Evolutionary conservation across 2,888 invertebrate species (phyloP), one percentile per base, ranked within the genome.

Genomic region (Clepsis dumicolana): DNA sequence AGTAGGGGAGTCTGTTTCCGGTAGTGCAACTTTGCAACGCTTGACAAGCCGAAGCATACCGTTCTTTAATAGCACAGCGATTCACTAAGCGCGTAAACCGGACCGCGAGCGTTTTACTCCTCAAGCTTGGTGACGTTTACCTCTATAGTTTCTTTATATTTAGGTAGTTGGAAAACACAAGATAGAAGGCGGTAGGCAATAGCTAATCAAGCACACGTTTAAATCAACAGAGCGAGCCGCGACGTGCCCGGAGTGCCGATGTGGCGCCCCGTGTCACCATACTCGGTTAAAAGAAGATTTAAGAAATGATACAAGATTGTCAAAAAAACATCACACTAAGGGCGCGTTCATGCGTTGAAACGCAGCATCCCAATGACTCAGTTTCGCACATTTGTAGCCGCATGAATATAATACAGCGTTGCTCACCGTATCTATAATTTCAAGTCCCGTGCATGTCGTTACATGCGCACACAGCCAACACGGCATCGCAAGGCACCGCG

Each of bases 201-300:
- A 74, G 70, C 75, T 78, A 77, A 72, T 77, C 75, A 77, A 74
- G 76, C 74, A 78, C 71, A 74, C 74, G 75, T 77, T 77, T 77
- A 79, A 75, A 79, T 75, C 74, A 75, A 62, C 70, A 61, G 65
- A 35, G 54, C 64, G 29, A n/a, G 50, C 54, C 59, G 54, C 57
- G 48, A 61, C 70, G 65, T 70, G 65, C 54, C 24, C 24, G 16
- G 68, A 18, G 29, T 68, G 25, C 57, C 25, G 18, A 67, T 41
- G 27, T 21, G 16, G 56, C 1, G 65, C 24, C 50, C 48, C 4
- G 56, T 67, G 2, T 41, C 62, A 67, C 65, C 56, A 67, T 14
- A 5, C 1, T 0, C 21, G 16, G 48, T 4, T 50, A 21, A 52
- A 59, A 10, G 8, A 16, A 8, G 25, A 16, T 41, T 59, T n/a